Evolutionary conservation across 2,888 invertebrate genomes (phyloP), one percentile per base, ranked within the genome.

Genomic region (Drosophila phalerata): DNA sequence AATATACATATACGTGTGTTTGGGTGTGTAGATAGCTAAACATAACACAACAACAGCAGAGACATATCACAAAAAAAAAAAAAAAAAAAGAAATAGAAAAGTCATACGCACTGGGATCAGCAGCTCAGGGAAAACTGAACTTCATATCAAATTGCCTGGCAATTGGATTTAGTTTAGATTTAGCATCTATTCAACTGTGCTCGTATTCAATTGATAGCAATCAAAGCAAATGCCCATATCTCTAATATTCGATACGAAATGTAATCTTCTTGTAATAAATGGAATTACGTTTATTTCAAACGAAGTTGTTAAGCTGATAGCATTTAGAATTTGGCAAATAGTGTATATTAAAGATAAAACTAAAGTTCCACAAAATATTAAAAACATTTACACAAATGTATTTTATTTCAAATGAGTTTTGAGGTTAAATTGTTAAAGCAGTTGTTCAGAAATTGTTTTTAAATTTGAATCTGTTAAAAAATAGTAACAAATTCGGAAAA

Each of bases 141-240:
- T 38, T 19, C 60, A 62, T 51, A 60, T 56, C 37, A 52, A 69
- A 72, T 68, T 70, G 63, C 13, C 60, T 37, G 49, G 61, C 70
- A 84, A 81, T 74, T 77, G 57, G 67, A 79, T 79, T 84, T 66
- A 25, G 34, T 51, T 70, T 68, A 28, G 73, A 77, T 84, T 77
- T 68, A 57, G 64, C 53, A 63, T 72, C 56, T 32, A 74, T 79
- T 73, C 68, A 79, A 53, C 34, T 58, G 15, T 30, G 8, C 13
- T 17, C 55, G 15, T 55, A 64, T 60, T 84, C 77, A 79, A 81
- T 81, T 72, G 79, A 69, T 30, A 43, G 69, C 79, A 82, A 79
- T 81, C 85, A 81, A 68, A 49, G 45, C 48, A 47, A 67, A 57
- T 61, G 47, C 45, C 17, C 19, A 45, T 51, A 40, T 51, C 40